A percentile compares a stretch with the other conserved stretches of the same genome.
These are phyloP conservation scores for Cordylochernes scorpioides DNA, from an alignment of 2,888 invertebrate species.

Conservation along the genomic window DNA sequence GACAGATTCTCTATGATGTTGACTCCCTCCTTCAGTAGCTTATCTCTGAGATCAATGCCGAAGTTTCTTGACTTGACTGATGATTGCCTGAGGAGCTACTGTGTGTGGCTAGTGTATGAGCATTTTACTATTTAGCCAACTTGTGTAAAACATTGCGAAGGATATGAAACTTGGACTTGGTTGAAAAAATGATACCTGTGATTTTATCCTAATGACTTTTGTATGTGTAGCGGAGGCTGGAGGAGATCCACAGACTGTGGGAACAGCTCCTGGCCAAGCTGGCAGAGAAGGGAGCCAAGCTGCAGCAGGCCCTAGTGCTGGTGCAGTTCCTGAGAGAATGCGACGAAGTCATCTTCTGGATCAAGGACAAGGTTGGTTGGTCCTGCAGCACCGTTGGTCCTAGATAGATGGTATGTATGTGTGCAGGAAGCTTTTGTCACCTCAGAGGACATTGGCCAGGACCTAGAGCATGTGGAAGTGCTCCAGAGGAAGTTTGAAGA, in stretches of 20 bases:
- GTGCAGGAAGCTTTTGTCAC: constrained; percentile 61
- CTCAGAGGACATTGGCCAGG: constrained; percentile 89
- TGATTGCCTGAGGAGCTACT: too few relatives aligned
- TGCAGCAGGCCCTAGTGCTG: constrained; percentile 82
- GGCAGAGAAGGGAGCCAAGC: constrained; percentile 69
- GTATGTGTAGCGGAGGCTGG: constrained; percentile 24
- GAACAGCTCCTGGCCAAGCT: constrained; percentile 72
- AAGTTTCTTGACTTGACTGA: too few relatives aligned
- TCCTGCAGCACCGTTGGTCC: too few relatives aligned
- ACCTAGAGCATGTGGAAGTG: constrained; percentile 93
- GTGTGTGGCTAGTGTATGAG: too few relatives aligned
- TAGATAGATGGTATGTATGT: not conserved
- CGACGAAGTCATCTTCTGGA: constrained; percentile 99
- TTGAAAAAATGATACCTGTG: too few relatives aligned
- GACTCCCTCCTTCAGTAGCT: too few relatives aligned
- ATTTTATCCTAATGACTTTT: too few relatives aligned
- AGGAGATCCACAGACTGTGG: constrained; percentile 78
- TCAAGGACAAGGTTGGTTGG: constrained; percentile 45
- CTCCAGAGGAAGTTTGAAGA: constrained; percentile 97
- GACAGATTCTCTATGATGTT: too few relatives aligned
- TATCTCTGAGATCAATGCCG: too few relatives aligned
- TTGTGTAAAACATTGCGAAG: too few relatives aligned
- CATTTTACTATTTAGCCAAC: too few relatives aligned
- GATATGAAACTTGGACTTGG: too few relatives aligned
- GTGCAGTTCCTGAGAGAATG: constrained; percentile 90